These are phyloP conservation scores for Drosophila prostipennis DNA, from an alignment of 2,888 invertebrate genomes.

Conservation along the genomic window DNA sequence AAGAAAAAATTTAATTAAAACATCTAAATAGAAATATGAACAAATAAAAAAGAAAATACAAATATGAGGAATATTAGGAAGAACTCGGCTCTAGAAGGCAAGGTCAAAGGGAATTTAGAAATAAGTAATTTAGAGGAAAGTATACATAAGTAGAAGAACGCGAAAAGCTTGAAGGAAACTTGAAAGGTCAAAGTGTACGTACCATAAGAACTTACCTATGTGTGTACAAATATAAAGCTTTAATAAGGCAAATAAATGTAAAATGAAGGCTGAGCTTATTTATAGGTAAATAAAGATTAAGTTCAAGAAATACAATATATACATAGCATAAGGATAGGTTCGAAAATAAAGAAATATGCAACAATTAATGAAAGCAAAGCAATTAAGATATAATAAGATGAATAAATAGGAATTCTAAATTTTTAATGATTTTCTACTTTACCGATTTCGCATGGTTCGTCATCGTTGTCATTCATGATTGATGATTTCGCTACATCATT, in stretches of 20 bases:
- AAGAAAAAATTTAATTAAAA: no score
- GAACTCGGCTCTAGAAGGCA: not conserved
- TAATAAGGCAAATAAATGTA: not conserved
- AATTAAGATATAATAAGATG: not conserved
- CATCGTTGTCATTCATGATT: slow-evolving; percentile 30
- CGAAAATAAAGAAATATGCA: no score
- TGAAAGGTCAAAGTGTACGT: slow-evolving; percentile 19
- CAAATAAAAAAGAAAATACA: not conserved
- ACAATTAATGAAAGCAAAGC: not conserved
- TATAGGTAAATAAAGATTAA: not conserved
- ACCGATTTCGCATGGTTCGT: not conserved
- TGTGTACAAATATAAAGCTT: not conserved
- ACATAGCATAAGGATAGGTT: no score
- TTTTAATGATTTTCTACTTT: not conserved
- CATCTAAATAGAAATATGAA: no score
- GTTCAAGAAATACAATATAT: no score
- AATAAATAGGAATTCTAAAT: not conserved
- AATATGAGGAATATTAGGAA: not conserved
- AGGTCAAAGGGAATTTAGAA: slow-evolving; percentile 11
- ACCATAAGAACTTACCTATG: no score
- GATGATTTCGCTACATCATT: slow-evolving; percentile 20
- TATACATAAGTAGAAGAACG: not conserved
- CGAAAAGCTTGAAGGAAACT: slow-evolving; percentile 4
- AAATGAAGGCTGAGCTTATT: not conserved
- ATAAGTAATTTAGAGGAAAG: not conserved